Conservation (phyloP, 2,888 invertebrate genomes). For the Nemotelus pantherinus region DNA sequence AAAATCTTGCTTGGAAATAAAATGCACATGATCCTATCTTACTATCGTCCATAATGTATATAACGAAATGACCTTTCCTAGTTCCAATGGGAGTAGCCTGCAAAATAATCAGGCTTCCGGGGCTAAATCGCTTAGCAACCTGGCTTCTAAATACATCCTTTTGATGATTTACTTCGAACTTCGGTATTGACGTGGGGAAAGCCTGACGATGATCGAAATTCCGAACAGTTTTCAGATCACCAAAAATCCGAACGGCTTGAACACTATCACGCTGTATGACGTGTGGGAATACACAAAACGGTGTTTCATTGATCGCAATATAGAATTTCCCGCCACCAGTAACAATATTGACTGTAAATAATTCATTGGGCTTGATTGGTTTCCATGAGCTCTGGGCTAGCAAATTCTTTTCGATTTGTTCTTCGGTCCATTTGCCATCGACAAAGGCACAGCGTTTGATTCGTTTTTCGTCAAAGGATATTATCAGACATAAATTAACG, state of each 20-base stretch:
- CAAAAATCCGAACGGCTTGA: slow-evolving; percentile 59
- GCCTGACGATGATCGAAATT: slow-evolving; percentile 63
- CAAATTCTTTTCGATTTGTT: not conserved
- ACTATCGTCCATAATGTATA: slow-evolving; percentile 10
- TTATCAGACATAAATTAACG: not conserved
- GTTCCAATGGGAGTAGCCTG: slow-evolving; percentile 54
- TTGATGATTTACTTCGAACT: slow-evolving; percentile 59
- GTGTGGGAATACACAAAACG: slow-evolving; percentile 61
- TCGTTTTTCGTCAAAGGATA: not conserved
- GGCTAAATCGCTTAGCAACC: slow-evolving; percentile 60
- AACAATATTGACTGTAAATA: slow-evolving; percentile 61
- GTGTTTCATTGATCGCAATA: slow-evolving; percentile 62
- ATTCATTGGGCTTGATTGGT: slow-evolving; percentile 53
- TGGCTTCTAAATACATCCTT: slow-evolving; percentile 60
- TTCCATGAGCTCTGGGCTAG: not conserved
- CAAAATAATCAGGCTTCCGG: slow-evolving; percentile 62
- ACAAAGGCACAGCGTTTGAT: not conserved
- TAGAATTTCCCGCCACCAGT: slow-evolving; percentile 61
- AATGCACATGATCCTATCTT: not conserved
- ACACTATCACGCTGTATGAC: slow-evolving; percentile 58
- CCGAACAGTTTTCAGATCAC: slow-evolving; percentile 62
- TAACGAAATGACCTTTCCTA: not conserved
- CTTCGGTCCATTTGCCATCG: not conserved
- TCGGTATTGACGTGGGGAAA: slow-evolving; percentile 63
- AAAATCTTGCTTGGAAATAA: slow-evolving; percentile 15